Base-by-base conservation (phyloP, 2,113 vertebrate genomes). In the Elgaria multicarinata region DNA sequence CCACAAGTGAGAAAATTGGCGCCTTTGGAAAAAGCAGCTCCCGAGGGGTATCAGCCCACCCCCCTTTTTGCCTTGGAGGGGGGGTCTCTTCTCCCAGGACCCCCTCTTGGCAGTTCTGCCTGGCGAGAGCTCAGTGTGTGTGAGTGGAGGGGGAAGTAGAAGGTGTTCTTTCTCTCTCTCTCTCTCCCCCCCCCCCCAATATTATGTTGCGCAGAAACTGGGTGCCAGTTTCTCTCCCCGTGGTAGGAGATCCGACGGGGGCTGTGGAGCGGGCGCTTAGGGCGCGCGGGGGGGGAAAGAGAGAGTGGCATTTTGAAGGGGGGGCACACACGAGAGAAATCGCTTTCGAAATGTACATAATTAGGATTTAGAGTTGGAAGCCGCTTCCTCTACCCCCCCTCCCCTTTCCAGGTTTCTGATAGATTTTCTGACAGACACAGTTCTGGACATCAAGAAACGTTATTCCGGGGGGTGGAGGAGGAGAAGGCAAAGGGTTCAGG, bases 281-380 rank as follows among this genome's bases (percentile, higher is more conserved):
- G 66, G 12, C 82, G 0, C n/a, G n/a, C n/a, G 2, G 1, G 8
- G 10, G 24, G 5, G 7, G 28, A 9, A 7, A 8, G 24, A 13
- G 10, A 26, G 20, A 44, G 36, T 1, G 46, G 22, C 78, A n/a
- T 58, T 39, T 36, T 44, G 42, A 28, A 69, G 72, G 58, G 36
- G 62, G 28, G 4, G 39, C 36, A 67, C 7, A 4, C 13, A 18
- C 14, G 33, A 9, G 6, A 5, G 28, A 7, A 9, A 26, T 39
- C 39, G 18, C 31, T 33, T 33, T 2, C 26, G 33, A 71, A 80
- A 4, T 31, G 28, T n/a, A 31, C n/a, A 36, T 53, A 36, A 31
- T 50, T 39, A 2, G 50, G 69, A 50, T 24, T 20, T 69, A 20
- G 53, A 75, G 26, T 14, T 5, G 33, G 53, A 42, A 53, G 24